Percentiles rank a stretch among this genome's conserved stretches.
These are phyloP conservation scores for Rhyacophila evoluta DNA, from an alignment of 2,888 invertebrate genomes.

Conservation along the genomic window DNA sequence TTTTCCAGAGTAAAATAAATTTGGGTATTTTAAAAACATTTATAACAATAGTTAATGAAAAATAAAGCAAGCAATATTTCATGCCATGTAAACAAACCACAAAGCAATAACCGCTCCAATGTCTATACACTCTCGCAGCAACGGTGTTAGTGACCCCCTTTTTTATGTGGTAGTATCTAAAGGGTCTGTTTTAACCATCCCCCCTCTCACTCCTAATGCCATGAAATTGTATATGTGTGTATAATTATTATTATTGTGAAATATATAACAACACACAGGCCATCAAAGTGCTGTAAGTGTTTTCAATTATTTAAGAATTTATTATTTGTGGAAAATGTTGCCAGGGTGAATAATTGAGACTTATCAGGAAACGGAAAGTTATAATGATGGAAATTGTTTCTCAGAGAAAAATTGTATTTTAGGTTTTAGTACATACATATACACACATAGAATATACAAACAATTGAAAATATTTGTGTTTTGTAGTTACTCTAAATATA, in stretches of 20 bases:
- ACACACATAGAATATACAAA: no score
- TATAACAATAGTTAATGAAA: no score
- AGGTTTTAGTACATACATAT: no score
- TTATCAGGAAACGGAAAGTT: conserved; percentile 20
- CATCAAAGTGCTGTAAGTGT: conserved; percentile 18
- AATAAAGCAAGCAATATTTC: background rate
- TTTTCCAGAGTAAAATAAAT: no score
- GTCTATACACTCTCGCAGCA: conserved; percentile 2
- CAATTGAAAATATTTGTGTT: no score
- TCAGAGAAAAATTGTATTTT: no score
- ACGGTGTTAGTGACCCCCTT: conserved; percentile 16
- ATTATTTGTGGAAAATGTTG: conserved; percentile 5
- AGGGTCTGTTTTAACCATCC: conserved; percentile 20
- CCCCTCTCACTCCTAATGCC: background rate
- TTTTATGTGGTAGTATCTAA: conserved; percentile 24
- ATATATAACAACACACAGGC: conserved; percentile 8
- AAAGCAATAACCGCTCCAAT: conserved; percentile 18
- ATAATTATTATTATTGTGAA: conserved; percentile 22
- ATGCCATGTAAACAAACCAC: background rate
- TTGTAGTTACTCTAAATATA: no score
- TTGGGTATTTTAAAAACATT: no score
- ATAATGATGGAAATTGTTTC: background rate
- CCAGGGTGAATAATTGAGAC: background rate
- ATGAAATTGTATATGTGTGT: conserved; percentile 9
- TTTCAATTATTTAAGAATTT: conserved; percentile 24